Evolutionary conservation across 2,888 invertebrate species (phyloP), one percentile per base, ranked within the genome.

Genomic region (Chorisops tibialis): DNA sequence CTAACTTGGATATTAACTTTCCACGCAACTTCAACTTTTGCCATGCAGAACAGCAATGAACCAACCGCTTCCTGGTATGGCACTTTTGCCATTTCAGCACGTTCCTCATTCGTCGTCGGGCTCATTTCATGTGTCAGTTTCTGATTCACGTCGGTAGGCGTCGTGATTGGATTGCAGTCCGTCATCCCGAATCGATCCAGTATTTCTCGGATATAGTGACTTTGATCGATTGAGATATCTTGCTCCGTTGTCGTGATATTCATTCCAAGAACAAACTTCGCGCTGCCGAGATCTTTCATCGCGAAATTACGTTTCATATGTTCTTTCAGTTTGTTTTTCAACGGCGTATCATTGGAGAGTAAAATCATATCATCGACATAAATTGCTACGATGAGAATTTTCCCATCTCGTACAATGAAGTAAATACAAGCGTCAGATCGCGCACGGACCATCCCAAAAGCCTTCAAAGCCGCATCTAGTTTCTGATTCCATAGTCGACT

Each of bases 401-500:
- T 38, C 4, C 35, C n/a, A 18, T 59, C 47, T 39, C 12, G 11
- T 12, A 59, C n/a, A 30, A 43, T 11, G 45, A 37, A 35, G 14
- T 6, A 19, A 52, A 48, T 4, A 43, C 51, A 45, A 18, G 18
- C 4, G 6, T 3, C 14, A 45, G 4, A 5, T 49, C 63, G 50
- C 59, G 51, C 30, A 14, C 21, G 24, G 59, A n/a, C n/a, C n/a
- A n/a, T n/a, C n/a, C n/a, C n/a, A n/a, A n/a, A n/a, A n/a, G n/a
- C n/a, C n/a, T n/a, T 37, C 4, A 67, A 30, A 12, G 49, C 45
- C 35, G 59, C 9, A 39, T 62, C 49, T 18, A 66, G 37, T 37
- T 59, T 60, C 39, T 47, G 38, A 37, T 66, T 66, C 66, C 65
- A 66, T 16, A 59, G 14, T 37, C 67, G 52, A 43, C 24, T 63